phyloP scores from a whole-genome alignment of 2,113 vertebrate species.

The Leptosomus discolor region DNA sequence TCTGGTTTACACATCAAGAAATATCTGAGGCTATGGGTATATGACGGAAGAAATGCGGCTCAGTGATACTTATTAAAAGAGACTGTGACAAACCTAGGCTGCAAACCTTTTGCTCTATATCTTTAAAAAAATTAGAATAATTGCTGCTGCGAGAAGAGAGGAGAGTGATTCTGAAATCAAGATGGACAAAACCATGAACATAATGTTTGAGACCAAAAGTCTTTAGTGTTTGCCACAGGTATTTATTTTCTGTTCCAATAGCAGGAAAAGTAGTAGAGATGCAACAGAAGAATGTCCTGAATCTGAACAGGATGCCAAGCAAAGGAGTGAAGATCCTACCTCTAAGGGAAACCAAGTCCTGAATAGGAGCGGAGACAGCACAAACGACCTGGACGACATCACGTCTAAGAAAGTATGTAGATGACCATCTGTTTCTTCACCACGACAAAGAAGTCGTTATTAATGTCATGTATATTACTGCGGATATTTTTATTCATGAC shows the following conservation, averaged over 20 bases:
- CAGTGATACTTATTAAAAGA: background rate
- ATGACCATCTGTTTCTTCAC: background rate
- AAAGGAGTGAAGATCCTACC: background rate
- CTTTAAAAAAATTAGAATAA: background rate
- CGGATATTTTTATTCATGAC: background rate
- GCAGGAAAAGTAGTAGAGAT: background rate
- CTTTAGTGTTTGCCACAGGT: rapidly evolving
- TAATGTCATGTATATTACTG: background rate
- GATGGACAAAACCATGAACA: background rate
- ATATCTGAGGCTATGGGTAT: background rate
- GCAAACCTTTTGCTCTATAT: background rate
- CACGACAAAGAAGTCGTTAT: background rate
- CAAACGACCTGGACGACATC: conserved; percentile 57
- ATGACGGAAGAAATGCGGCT: background rate
- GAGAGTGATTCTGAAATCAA: background rate
- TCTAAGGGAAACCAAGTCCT: background rate
- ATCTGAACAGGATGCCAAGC: background rate
- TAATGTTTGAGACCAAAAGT: background rate
- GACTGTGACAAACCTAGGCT: background rate
- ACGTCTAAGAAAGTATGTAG: conserved; percentile 80
- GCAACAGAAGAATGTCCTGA: background rate
- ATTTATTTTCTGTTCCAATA: background rate
- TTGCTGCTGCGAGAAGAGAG: background rate
- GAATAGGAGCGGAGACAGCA: background rate
- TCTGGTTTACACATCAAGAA: background rate